Evolutionary conservation across 1,140 invertebrate genomes (phyloP).

Genomic region (Bombus balteatus): DNA sequence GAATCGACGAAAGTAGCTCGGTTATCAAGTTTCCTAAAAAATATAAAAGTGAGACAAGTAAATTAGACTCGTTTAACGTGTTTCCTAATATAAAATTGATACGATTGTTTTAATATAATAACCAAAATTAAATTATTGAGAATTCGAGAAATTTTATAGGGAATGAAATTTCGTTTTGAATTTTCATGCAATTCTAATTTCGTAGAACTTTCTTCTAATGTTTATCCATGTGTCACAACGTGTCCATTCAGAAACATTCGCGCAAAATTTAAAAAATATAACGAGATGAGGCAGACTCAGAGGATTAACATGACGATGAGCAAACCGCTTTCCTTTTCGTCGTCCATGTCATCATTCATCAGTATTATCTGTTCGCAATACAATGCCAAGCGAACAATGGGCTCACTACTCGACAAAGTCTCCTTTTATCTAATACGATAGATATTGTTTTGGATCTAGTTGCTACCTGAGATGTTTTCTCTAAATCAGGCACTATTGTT

Average conservation of each 20-base stretch:
- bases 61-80: neutral
- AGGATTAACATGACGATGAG: constrained; percentile 35
- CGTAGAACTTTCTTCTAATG: neutral
- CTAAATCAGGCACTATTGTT: neutral
- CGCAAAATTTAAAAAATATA: neutral
- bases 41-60: too few relatives aligned
- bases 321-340: constrained; percentile 1
- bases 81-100: neutral
- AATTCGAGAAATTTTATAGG: neutral
- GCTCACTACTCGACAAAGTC: too few relatives aligned
- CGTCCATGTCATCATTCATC: neutral
- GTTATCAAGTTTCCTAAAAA: neutral
- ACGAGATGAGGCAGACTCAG: neutral
- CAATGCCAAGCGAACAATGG: constrained; percentile 8
- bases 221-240: too few relatives aligned
- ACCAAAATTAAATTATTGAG: neutral
- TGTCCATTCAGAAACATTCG: too few relatives aligned
- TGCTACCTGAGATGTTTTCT: neutral
- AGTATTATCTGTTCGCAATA: constrained; percentile 3
- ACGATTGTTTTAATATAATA: neutral
- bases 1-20: neutral
- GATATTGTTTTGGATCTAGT: neutral
- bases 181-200: neutral
- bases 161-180: too few relatives aligned
- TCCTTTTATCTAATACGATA: neutral